Evolutionary conservation across 2,113 vertebrate genomes (phyloP).

Genomic region (Anguilla japonica): DNA sequence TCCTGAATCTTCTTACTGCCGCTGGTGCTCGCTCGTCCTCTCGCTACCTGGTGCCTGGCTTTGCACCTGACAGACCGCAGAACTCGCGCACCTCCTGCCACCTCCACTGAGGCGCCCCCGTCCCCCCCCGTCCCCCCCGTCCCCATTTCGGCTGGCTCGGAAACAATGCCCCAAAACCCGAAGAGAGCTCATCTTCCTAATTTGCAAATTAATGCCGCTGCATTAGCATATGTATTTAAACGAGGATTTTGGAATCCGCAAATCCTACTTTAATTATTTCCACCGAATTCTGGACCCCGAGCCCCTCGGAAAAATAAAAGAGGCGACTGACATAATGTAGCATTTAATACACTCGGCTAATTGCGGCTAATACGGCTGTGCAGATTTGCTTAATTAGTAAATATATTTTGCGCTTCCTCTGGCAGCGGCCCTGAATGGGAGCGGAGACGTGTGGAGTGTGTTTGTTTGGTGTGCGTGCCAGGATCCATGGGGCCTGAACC

Average conservation of each 20-base stretch:
- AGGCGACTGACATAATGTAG: constrained; percentile 57
- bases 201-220: constrained; percentile 68
- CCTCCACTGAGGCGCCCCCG: not conserved
- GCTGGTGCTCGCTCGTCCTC: too few species aligned
- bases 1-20: too few species aligned
- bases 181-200: constrained; percentile 61
- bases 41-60: too few species aligned
- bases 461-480: constrained; percentile 61
- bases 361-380: constrained; percentile 70
- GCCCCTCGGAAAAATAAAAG: constrained; percentile 49
- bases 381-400: constrained; percentile 72
- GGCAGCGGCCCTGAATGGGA: constrained; percentile 31
- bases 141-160: constrained; percentile 31
- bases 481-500: constrained; percentile 55
- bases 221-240: constrained; percentile 77
- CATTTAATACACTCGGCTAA: constrained; percentile 67
- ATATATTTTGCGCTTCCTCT: constrained; percentile 59
- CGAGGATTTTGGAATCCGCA: constrained; percentile 68
- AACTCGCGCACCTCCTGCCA: not conserved
- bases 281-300: constrained; percentile 59
- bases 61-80: not conserved
- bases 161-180: constrained; percentile 55
- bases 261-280: constrained; percentile 70
- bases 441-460: constrained; percentile 53
- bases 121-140: constrained; percentile 10